Conservation (phyloP, 2,888 invertebrate genomes). For the Brachylomia viminalis region DNA sequence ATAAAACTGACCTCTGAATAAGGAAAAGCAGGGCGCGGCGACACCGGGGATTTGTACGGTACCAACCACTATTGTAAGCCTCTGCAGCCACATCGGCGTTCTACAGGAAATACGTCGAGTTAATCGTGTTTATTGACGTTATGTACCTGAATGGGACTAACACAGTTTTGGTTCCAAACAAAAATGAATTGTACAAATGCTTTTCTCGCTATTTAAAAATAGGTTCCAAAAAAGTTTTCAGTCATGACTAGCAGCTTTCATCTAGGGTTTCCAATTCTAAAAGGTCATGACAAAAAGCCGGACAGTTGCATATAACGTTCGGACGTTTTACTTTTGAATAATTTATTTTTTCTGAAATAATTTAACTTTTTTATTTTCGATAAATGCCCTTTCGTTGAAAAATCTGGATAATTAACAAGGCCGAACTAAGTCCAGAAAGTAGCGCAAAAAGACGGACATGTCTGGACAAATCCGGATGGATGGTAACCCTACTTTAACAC, state of each 20-base stretch:
- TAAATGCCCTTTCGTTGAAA: too few relatives aligned
- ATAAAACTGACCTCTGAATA: slow-evolving; percentile 78
- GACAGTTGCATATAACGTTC: too few relatives aligned
- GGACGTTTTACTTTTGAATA: too few relatives aligned
- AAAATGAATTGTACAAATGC: neutral
- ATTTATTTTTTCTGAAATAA: too few relatives aligned
- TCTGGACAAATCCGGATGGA: too few relatives aligned
- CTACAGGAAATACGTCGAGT: slow-evolving; percentile 71
- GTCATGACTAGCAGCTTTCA: too few relatives aligned
- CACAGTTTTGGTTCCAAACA: neutral
- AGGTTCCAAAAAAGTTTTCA: neutral
- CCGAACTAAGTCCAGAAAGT: too few relatives aligned
- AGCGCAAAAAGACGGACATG: too few relatives aligned
- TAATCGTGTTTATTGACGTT: slow-evolving; percentile 5
- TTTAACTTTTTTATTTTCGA: too few relatives aligned
- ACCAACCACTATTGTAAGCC: slow-evolving; percentile 86
- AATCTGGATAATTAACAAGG: too few relatives aligned
- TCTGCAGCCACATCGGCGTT: slow-evolving; percentile 82
- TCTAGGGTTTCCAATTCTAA: too few relatives aligned
- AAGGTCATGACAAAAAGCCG: too few relatives aligned
- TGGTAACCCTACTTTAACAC: neutral
- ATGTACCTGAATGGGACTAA: neutral
- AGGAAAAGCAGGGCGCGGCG: slow-evolving; percentile 83
- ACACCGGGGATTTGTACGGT: slow-evolving; percentile 81
- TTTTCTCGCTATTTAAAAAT: neutral